Conservation (phyloP, 2,113 vertebrate species). For the Thunnus thynnus region DNA sequence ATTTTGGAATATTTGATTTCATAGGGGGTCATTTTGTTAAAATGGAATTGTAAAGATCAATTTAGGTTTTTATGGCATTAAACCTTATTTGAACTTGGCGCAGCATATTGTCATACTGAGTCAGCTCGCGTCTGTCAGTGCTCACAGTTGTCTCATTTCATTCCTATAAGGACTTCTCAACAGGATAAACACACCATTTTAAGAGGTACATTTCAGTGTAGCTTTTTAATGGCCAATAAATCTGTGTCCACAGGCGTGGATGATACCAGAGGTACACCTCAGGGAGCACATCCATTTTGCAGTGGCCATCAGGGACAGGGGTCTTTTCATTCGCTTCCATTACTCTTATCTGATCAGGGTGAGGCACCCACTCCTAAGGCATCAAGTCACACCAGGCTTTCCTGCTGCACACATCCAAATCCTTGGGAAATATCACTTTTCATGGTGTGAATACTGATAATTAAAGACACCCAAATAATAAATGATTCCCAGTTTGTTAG, state of each 20-base stretch:
- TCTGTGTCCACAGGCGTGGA: slow-evolving; percentile 81
- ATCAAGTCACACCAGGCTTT: slow-evolving; percentile 55
- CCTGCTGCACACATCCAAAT: slow-evolving; percentile 41
- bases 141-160: slow-evolving; percentile 52
- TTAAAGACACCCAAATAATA: not conserved
- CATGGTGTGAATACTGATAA: not conserved
- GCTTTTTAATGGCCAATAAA: slow-evolving; percentile 84
- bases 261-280: slow-evolving; percentile 81
- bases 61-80: slow-evolving; percentile 80
- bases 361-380: slow-evolving; percentile 69
- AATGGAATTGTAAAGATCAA: slow-evolving; percentile 71
- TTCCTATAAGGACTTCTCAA: slow-evolving; percentile 67
- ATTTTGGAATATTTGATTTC: slow-evolving; percentile 71
- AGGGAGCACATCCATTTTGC: slow-evolving; percentile 82
- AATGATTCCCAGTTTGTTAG: not conserved
- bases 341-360: slow-evolving; percentile 84
- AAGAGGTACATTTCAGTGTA: slow-evolving; percentile 76
- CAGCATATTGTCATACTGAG: slow-evolving; percentile 51
- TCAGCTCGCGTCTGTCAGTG: slow-evolving; percentile 32
- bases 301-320: slow-evolving; percentile 78
- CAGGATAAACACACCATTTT: slow-evolving; percentile 77
- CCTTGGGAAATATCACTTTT: slow-evolving; percentile 30
- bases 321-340: slow-evolving; percentile 82
- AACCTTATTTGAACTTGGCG: slow-evolving; percentile 74
- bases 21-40: slow-evolving; percentile 71